Conservation (phyloP, 1,140 invertebrate species). For the Polyergus mexicanus region DNA sequence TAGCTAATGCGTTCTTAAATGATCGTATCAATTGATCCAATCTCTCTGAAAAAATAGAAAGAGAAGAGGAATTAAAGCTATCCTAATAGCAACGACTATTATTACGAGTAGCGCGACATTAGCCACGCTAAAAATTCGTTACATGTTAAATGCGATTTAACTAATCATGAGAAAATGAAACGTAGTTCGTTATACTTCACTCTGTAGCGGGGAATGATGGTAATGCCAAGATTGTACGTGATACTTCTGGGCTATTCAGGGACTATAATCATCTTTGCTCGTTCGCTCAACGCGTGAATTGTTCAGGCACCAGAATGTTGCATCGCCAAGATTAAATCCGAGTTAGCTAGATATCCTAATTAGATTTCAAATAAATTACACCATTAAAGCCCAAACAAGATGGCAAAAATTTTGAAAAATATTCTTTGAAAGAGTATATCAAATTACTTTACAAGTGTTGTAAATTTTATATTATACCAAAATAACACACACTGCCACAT, state of each 20-base stretch:
- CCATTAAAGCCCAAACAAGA: neutral
- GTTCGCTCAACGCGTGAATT: conserved; percentile 59
- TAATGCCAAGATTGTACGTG: conserved; percentile 62
- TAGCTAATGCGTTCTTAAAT: no score
- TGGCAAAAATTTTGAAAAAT: conserved; percentile 25
- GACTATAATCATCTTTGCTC: conserved; percentile 62
- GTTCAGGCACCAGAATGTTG: conserved; percentile 44
- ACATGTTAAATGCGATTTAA: conserved; percentile 23
- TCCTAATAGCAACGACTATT: neutral
- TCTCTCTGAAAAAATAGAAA: neutral
- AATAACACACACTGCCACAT: no score
- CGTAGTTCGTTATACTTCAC: conserved; percentile 28
- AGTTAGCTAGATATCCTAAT: conserved; percentile 45
- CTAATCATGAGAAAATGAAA: conserved; percentile 44
- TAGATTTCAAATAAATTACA: conserved; percentile 36
- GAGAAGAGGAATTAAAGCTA: neutral
- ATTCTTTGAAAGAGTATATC: neutral
- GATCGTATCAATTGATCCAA: neutral
- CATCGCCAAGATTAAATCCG: conserved; percentile 51
- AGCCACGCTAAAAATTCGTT: conserved; percentile 2
- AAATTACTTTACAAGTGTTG: neutral
- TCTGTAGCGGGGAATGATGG: conserved; percentile 10
- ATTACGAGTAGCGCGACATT: neutral
- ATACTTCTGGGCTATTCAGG: conserved; percentile 63
- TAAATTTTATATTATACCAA: neutral